Base-by-base conservation (phyloP, 2,113 vertebrate genomes). In the Paratilapia polleni region DNA sequence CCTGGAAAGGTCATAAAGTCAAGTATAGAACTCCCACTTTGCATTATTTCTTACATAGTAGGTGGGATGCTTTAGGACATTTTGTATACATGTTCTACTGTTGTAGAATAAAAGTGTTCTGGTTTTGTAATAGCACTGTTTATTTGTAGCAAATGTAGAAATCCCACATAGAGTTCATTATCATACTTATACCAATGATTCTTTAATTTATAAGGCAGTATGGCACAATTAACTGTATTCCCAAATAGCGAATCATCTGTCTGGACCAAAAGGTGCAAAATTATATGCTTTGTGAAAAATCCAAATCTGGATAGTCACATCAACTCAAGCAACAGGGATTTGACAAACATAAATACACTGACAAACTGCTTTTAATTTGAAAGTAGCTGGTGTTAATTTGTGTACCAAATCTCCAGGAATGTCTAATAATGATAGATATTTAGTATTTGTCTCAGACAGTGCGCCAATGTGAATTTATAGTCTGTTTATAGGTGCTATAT, bases 401-500 rank as follows among this genome's bases (percentile, higher is more conserved):
- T 84, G 57, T 56, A 13, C 36, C 22, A 2, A 1, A 4, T 66
- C 28, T 26, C 22, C 15, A 74, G 20, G 14, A 28, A 22, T 68
- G 66, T 57, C 19, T 90, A 59, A 49, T 61, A 49, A 77, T 88
- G 84, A 87, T 78, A 26, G 38, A 85, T 54, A 54, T 31, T 73
- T 74, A 24, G 49, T 62, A 68, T 75, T 83, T 81, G 41, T 82
- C 58, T 83, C 43, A 73, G 77, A 74, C 26, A 57, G 59, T 76
- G 57, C 43, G 83, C 49, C 78, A 43, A 6, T 14, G 43, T 78
- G 62, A 85, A 82, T 85, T 41, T 63, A 68, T 81, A 62, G 70
- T 77, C 43, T 83, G 70, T 88, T 85, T 90, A 89, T 81, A 78
- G 88, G 26, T 4, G 80, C 79, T 36, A 88, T 93, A 88, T 54